Conservation (phyloP, 2,113 vertebrate species). For the Pan paniscus region DNA sequence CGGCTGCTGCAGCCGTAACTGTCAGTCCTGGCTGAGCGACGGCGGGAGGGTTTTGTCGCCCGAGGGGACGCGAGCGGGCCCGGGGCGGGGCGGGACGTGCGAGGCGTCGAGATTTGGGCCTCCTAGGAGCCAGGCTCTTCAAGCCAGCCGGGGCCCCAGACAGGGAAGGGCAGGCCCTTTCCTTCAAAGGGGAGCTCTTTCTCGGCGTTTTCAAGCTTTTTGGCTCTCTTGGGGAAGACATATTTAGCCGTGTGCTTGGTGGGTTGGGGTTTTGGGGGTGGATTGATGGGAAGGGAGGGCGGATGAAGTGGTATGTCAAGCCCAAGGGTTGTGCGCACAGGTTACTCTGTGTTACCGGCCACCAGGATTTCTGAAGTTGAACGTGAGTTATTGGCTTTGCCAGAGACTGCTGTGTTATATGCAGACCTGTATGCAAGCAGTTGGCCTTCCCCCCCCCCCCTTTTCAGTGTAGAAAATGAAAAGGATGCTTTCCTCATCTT, state of each 20-base stretch:
- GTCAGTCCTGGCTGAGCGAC: slow-evolving; percentile 35
- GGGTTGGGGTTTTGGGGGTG: not conserved
- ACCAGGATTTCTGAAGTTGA: not conserved
- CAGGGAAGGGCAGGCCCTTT: not conserved
- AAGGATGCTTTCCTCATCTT: not conserved
- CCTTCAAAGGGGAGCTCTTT: not conserved
- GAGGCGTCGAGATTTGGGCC: not conserved
- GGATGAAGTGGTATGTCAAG: not conserved
- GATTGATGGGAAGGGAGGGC: not conserved
- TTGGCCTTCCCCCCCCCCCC: not conserved
- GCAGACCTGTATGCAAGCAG: slow-evolving; percentile 9
- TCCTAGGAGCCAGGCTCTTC: not conserved
- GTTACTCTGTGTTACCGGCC: not conserved
- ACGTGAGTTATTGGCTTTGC: not conserved
- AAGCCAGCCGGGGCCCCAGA: not conserved
- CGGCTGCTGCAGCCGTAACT: slow-evolving; percentile 44
- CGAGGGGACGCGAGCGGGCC: not conserved
- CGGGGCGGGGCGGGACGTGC: slow-evolving; percentile 24
- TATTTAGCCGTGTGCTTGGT: not conserved
- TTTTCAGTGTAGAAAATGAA: not conserved
- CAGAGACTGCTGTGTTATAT: not conserved
- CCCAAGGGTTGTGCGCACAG: not conserved
- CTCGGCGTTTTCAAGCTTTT: not conserved
- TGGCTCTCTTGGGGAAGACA: not conserved
- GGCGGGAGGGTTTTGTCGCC: not conserved